Percentiles rank a stretch among this genome's conserved stretches.
Evolutionary conservation across 2,113 vertebrate species (phyloP).

Genomic region (Chelonoidis abingdonii): DNA sequence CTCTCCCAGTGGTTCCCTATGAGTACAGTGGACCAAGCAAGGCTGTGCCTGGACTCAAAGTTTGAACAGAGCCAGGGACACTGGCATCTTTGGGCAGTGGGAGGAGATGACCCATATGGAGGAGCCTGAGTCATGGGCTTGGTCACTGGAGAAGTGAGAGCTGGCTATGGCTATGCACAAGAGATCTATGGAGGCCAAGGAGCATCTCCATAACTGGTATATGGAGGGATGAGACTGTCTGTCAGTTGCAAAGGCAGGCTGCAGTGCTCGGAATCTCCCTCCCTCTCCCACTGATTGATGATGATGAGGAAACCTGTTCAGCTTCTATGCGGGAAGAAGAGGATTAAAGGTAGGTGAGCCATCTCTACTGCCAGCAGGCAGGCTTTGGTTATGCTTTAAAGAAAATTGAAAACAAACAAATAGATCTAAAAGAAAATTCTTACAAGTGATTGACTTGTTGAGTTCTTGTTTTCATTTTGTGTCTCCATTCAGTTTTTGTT

Average conservation of each 20-base stretch:
- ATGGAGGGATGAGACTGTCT: background rate
- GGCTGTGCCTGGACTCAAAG: background rate
- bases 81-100: background rate
- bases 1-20: background rate
- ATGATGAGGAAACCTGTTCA: background rate
- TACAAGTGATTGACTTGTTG: background rate
- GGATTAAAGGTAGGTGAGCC: background rate
- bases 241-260: background rate
- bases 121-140: background rate
- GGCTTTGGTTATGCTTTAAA: background rate
- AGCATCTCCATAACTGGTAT: background rate
- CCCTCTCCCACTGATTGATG: background rate
- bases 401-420: background rate
- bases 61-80: background rate
- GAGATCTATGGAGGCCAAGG: background rate
- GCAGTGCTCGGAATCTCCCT: background rate
- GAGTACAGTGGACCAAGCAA: background rate
- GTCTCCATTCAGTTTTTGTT: background rate
- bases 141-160: background rate
- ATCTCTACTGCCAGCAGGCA: background rate
- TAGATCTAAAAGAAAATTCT: background rate
- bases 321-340: background rate
- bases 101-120: background rate
- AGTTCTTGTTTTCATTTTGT: background rate
- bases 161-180: background rate